Conservation (phyloP, 2,888 invertebrate species). For the Melikaiella ostensackeni region DNA sequence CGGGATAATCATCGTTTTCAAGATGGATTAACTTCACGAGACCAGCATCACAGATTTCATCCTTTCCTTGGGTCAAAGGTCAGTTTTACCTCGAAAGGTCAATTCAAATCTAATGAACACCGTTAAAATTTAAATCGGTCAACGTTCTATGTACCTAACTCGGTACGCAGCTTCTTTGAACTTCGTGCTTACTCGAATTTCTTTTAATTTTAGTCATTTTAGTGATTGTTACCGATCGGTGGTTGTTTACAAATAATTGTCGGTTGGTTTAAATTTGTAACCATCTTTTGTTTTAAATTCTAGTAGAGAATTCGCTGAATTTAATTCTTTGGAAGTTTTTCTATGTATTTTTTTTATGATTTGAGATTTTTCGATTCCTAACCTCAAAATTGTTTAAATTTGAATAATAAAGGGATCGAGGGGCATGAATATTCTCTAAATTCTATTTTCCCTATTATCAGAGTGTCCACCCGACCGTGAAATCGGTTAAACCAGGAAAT, state of each 20-base stretch:
- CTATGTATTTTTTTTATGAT: not conserved
- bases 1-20: constrained; percentile 2
- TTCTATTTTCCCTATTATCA: too few relatives aligned
- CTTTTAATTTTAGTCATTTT: not conserved
- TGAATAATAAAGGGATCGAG: too few relatives aligned
- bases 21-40: constrained; percentile 33
- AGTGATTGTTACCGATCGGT: not conserved
- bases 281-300: too few relatives aligned
- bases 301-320: not conserved
- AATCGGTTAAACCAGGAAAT: too few relatives aligned
- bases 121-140: not conserved
- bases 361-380: not conserved
- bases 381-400: not conserved
- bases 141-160: not conserved
- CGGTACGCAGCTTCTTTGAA: not conserved
- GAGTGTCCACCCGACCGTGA: too few relatives aligned
- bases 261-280: too few relatives aligned
- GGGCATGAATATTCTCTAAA: too few relatives aligned
- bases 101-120: not conserved
- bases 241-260: not conserved
- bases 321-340: not conserved
- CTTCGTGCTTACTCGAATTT: not conserved
- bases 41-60: constrained; percentile 10
- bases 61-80: constrained; percentile 12
- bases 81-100: constrained; percentile 16